Base-by-base conservation (phyloP, 2,888 invertebrate genomes). In the Drosophila birchii region DNA sequence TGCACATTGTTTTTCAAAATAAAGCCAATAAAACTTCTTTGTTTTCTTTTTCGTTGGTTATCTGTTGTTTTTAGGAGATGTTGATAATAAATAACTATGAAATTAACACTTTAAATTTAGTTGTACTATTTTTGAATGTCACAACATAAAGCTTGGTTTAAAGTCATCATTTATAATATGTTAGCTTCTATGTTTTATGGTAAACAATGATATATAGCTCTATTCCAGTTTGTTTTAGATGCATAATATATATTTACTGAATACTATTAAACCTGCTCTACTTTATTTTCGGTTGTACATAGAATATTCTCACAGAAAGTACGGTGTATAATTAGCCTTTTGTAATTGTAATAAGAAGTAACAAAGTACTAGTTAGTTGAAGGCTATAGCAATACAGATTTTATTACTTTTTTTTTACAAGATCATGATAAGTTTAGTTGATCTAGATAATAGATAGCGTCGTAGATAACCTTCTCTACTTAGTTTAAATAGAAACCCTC, bases 1-100 rank as follows among this genome's bases (percentile, higher is more conserved):
- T 20, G 16, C 51, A 36, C 36, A 36, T 34, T 51, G 51, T 51
- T 51, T 51, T 36, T 49, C 4, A 32, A 32, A 18, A 20, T 23
- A 23, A 51, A 51, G 2, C 16, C 18, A 4, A n/a, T 16, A 18
- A 18, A 41, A 41, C 18, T n/a, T 41, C 39, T n/a, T 11, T 12
- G 34, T 34, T 34, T 34, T 3, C 34, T 34, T 34, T 32, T 34
- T 12, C 12, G 3, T 34, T 12, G 34, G 4, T 12, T 41, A 5
- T 29, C 29, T 29, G 6, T 29, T 29, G 29, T 29, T 6, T 29
- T 7, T 29, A 7, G 29, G 7, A 29, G 0, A 2, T 41, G n/a
- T 41, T 39, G 16, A 9, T 8, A 23, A 44, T 23, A 23, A 44
- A 23, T 23, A 44, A 20, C 44, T 26, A 4, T 26, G 9, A 45